Base-by-base conservation (phyloP, 2,888 invertebrate genomes). In the Torymus aiolomorphi region DNA sequence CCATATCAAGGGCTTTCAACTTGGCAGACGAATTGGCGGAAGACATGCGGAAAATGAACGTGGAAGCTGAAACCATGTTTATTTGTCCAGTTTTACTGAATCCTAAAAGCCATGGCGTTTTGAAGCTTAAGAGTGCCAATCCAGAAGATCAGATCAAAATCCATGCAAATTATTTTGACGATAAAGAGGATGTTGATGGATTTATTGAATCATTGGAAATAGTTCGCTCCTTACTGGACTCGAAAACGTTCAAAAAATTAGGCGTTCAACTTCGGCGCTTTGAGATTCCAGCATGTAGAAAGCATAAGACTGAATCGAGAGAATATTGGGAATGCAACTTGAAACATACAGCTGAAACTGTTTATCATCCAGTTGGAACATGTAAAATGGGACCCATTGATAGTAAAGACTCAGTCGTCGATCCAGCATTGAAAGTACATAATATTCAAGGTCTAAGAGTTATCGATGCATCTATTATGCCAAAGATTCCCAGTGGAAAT, bases 391-490 rank as follows among this genome's bases (percentile, higher is more conserved):
- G 94, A 3, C 91, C 92, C 0, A 84, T 85, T 11, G 92, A 92
- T 83, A 86, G 88, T 42, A 80, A 83, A 0, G 86, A 84, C 12
- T 89, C 93, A 0, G 94, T 94, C 0, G 93, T 94, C 0, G 92
- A 93, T 84, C 88, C 92, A n/a, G 91, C 91, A 75, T 87, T 94
- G 0, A 92, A 90, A 51, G 93, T 94, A 0, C 91, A 91, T 20
- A 92, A 92, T 0, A 88, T 93, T 0, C 83, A 91, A 80, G 90
- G 91, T 0, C 84, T 94, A 2, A 90, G 94, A 75, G 94, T 94
- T 0, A 91, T 93, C n/a, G 94, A 94, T 86, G 93, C 93, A 0
- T 94, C 94, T 86, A 91, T 94, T 31, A 94, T 94, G 93, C 94
- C 94, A 0, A 91, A 86, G 14, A 91, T 94, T 80, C 91, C 93